Conservation (phyloP, 2,797 vertebrate genomes). For the Sebastes minor region DNA sequence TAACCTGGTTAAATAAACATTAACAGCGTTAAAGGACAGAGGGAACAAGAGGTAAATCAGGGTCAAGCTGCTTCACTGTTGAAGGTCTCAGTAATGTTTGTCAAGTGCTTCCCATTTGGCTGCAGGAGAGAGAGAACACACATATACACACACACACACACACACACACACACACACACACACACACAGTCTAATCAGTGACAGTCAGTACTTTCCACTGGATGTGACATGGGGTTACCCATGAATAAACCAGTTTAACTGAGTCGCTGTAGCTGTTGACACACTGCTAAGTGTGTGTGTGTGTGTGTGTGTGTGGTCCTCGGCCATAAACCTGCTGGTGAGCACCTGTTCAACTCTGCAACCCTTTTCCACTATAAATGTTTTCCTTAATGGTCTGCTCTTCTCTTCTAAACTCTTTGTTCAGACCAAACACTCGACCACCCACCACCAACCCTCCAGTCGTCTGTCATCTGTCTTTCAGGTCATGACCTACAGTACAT, state of each 20-base stretch:
- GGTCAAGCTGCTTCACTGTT: background rate
- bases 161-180: background rate
- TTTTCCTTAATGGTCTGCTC: background rate
- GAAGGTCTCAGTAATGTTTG: conserved; percentile 56
- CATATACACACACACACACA: background rate
- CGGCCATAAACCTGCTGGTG: conserved; percentile 27
- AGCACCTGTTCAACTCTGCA: conserved; percentile 40
- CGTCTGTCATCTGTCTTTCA: background rate
- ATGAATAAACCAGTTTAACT: conserved; percentile 51
- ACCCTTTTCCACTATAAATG: background rate
- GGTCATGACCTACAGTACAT: background rate
- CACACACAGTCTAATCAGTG: conserved; percentile 18
- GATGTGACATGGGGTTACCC: conserved; percentile 19
- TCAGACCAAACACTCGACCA: background rate
- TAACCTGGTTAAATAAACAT: background rate
- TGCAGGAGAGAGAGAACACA: background rate
- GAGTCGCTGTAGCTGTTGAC: conserved; percentile 33
- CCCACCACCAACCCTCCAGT: background rate
- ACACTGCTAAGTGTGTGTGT: conserved; percentile 2
- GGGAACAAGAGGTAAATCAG: background rate
- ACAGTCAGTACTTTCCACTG: conserved; percentile 45
- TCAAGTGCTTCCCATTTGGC: conserved; percentile 68
- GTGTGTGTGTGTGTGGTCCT: conserved; percentile 6
- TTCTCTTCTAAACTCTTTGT: background rate
- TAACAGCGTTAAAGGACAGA: background rate